A percentile compares a stretch with the other conserved stretches of the same genome.
Evolutionary conservation across 2,888 invertebrate species (phyloP).

Genomic region (Epsilonema sp.): DNA sequence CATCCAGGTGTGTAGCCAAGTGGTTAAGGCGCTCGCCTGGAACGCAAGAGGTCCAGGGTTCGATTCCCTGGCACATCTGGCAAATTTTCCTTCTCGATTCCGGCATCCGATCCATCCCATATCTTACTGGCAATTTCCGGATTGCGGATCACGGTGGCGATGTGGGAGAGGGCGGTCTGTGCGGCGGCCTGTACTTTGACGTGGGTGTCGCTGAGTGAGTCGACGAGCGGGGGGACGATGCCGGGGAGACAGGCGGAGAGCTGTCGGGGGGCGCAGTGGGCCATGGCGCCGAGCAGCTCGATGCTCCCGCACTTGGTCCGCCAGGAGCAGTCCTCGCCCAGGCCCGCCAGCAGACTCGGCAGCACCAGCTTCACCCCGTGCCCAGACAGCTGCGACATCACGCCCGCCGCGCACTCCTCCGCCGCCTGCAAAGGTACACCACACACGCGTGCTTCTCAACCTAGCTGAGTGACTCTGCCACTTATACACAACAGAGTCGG

Average conservation of each 20-base stretch:
- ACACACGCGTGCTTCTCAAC: too few relatives aligned
- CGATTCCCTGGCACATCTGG: too few relatives aligned
- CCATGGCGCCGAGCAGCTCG: slow-evolving; percentile 89
- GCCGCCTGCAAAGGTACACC: slow-evolving; percentile 51
- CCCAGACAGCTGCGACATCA: slow-evolving; percentile 71
- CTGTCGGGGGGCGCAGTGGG: slow-evolving; percentile 95
- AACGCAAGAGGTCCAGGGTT: too few relatives aligned
- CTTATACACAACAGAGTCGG: too few relatives aligned
- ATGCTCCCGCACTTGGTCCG: slow-evolving; percentile 90
- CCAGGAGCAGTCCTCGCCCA: slow-evolving; percentile 97
- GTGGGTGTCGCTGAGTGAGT: slow-evolving; percentile 89
- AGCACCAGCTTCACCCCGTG: slow-evolving; percentile 93
- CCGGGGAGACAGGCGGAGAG: slow-evolving; percentile 87
- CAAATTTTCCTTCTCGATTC: too few relatives aligned
- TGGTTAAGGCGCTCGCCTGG: too few relatives aligned
- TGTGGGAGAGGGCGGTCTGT: slow-evolving; percentile 77
- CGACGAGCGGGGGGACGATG: slow-evolving; percentile 90
- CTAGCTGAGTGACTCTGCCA: too few relatives aligned
- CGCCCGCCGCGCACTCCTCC: slow-evolving; percentile 82
- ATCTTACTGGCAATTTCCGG: too few relatives aligned
- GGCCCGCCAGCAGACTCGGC: slow-evolving; percentile 69
- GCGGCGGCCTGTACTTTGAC: slow-evolving; percentile 33
- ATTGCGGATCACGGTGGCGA: slow-evolving; percentile 91
- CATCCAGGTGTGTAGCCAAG: too few relatives aligned
- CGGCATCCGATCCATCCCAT: too few relatives aligned